phyloP scores from a whole-genome alignment of 2,888 invertebrate genomes.

The Zygaena filipendulae region DNA sequence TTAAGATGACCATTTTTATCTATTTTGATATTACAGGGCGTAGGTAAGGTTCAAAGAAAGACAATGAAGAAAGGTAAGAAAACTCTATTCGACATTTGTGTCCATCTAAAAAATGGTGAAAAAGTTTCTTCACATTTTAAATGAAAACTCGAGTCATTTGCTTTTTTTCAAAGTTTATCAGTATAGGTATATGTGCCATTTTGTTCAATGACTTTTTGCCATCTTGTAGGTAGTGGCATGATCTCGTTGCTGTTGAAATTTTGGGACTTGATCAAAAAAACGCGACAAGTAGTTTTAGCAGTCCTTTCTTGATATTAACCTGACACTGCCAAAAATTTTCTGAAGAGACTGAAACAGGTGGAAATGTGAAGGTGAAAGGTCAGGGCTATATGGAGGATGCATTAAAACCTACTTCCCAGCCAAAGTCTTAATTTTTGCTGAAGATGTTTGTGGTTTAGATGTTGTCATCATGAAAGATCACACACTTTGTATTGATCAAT shows the following conservation, averaged over 20 bases:
- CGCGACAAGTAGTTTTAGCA: conserved; percentile 6
- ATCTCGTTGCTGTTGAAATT: conserved; percentile 1
- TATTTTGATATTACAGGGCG: too few relatives aligned
- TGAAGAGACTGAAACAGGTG: conserved; percentile 7
- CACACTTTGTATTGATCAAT: background rate
- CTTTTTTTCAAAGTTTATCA: too few relatives aligned
- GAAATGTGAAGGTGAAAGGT: conserved; percentile 10
- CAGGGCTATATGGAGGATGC: conserved; percentile 1
- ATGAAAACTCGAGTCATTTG: background rate
- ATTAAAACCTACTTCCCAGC: conserved; percentile 1
- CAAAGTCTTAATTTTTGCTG: background rate
- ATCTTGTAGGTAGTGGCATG: conserved; percentile 2
- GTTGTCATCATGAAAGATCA: background rate
- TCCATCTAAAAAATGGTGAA: background rate
- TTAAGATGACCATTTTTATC: too few relatives aligned
- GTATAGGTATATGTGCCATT: background rate
- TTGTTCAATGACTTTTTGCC: background rate
- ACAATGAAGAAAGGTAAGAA: too few relatives aligned
- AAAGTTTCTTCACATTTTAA: conserved; percentile 1
- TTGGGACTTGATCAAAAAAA: conserved; percentile 5
- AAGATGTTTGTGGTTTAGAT: background rate
- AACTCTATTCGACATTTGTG: too few relatives aligned
- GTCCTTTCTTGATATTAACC: conserved; percentile 7
- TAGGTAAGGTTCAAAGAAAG: too few relatives aligned
- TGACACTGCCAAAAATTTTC: conserved; percentile 4